Conservation (phyloP, 2,113 vertebrate genomes). For the Prolemur simus region DNA sequence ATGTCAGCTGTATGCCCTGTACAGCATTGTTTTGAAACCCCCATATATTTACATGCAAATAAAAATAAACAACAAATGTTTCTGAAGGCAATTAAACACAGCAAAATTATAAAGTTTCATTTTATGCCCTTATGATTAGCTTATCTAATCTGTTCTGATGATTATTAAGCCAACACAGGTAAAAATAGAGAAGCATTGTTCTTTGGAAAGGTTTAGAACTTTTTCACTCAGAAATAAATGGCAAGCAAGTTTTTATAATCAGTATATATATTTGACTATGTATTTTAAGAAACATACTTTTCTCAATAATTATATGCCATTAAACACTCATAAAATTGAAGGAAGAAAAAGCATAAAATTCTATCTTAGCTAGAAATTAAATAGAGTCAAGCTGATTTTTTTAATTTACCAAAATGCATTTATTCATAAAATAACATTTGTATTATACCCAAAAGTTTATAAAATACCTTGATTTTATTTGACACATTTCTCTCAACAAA, state of each 20-base stretch:
- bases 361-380: background rate
- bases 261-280: background rate
- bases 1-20: background rate
- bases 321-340: background rate
- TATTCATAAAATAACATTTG: background rate
- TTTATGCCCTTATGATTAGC: background rate
- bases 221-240: background rate
- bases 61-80: background rate
- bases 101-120: background rate
- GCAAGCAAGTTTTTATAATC: background rate
- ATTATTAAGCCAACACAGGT: background rate
- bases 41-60: background rate
- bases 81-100: background rate
- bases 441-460: background rate
- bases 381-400: background rate
- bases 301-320: background rate
- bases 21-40: no score
- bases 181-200: background rate
- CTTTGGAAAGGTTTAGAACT: background rate
- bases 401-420: background rate
- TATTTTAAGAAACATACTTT: background rate
- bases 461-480: background rate
- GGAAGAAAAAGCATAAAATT: background rate
- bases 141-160: background rate
- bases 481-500: background rate